phyloP scores from a whole-genome alignment of 2,888 invertebrate species.

The Rambutsinella grinnellia region DNA sequence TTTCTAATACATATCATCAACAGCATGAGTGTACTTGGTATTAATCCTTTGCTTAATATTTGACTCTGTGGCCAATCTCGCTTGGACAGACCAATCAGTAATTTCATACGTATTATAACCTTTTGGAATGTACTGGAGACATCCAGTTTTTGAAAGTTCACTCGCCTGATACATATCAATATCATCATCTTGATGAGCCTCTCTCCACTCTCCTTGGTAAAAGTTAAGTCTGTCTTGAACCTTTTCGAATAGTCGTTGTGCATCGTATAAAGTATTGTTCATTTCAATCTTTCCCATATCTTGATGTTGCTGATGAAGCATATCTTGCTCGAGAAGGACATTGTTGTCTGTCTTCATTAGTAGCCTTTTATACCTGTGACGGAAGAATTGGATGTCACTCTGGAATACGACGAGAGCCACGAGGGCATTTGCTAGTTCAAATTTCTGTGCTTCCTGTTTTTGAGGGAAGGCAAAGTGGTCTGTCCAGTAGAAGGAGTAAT shows the following conservation, averaged over 20 bases:
- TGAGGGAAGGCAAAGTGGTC: slow-evolving; percentile 41
- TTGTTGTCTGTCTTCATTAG: slow-evolving; percentile 25
- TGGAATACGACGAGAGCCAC: slow-evolving; percentile 45
- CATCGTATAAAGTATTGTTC: slow-evolving; percentile 11
- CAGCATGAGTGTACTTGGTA: slow-evolving; percentile 26
- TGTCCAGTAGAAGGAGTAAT: slow-evolving; percentile 43
- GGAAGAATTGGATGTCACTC: slow-evolving; percentile 40
- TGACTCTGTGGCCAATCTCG: slow-evolving; percentile 32
- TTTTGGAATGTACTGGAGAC: slow-evolving; percentile 38
- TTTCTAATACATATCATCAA: slow-evolving; percentile 36
- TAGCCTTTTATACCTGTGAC: slow-evolving; percentile 32
- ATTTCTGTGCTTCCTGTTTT: slow-evolving; percentile 21
- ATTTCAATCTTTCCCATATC: not conserved
- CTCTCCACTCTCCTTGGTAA: slow-evolving; percentile 28
- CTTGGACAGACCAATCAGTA: slow-evolving; percentile 44
- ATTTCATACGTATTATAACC: slow-evolving; percentile 44
- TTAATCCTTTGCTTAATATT: slow-evolving; percentile 42
- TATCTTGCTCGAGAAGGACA: slow-evolving; percentile 1
- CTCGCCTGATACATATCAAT: slow-evolving; percentile 40
- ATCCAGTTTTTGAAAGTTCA: slow-evolving; percentile 31
- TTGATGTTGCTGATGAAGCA: not conserved
- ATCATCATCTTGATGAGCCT: slow-evolving; percentile 26
- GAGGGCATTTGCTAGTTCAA: slow-evolving; percentile 36
- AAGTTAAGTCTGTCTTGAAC: slow-evolving; percentile 28
- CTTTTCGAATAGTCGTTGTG: slow-evolving; percentile 34